Percentiles rank a stretch among this genome's conserved stretches.
Evolutionary conservation across 2,888 invertebrate species (phyloP).

Genomic region (Drosophila vallismaia): DNA sequence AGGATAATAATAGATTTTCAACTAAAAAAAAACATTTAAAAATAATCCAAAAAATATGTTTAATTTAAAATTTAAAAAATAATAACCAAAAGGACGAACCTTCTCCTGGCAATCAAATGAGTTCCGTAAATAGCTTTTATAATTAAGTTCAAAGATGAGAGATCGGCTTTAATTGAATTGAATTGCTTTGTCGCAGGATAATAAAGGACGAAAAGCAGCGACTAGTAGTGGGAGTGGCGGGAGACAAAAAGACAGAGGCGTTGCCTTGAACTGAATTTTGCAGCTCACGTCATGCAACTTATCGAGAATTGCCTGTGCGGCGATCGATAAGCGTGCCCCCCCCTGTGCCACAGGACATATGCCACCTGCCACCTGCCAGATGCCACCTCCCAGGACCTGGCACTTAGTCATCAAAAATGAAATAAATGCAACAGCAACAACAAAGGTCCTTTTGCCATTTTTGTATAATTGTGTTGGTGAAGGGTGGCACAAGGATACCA

Average conservation of each 20-base stretch:
- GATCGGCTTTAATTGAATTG: not conserved
- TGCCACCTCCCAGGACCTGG: constrained; percentile 2
- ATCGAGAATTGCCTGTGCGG: constrained; percentile 61
- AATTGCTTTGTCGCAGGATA: constrained; percentile 1
- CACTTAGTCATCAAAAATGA: constrained; percentile 47
- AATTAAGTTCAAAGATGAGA: not conserved
- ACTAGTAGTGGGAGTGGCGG: not conserved
- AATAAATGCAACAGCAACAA: constrained; percentile 47
- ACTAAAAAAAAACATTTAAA: not conserved
- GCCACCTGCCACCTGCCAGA: constrained; percentile 1
- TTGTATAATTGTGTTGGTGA: constrained; percentile 23
- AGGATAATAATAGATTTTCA: not conserved
- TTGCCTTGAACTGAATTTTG: constrained; percentile 71
- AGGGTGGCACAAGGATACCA: not conserved
- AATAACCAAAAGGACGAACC: not conserved
- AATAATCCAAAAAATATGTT: not conserved
- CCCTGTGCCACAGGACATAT: not conserved
- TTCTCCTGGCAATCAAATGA: not conserved
- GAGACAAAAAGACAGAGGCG: constrained; percentile 51
- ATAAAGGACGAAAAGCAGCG: not conserved
- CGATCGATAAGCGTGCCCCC: constrained; percentile 59
- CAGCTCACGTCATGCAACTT: constrained; percentile 41
- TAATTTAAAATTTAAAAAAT: no score
- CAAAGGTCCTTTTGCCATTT: constrained; percentile 14
- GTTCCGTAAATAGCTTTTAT: not conserved